Conservation (phyloP, 2,113 vertebrate genomes). For the Nanger granti region DNA sequence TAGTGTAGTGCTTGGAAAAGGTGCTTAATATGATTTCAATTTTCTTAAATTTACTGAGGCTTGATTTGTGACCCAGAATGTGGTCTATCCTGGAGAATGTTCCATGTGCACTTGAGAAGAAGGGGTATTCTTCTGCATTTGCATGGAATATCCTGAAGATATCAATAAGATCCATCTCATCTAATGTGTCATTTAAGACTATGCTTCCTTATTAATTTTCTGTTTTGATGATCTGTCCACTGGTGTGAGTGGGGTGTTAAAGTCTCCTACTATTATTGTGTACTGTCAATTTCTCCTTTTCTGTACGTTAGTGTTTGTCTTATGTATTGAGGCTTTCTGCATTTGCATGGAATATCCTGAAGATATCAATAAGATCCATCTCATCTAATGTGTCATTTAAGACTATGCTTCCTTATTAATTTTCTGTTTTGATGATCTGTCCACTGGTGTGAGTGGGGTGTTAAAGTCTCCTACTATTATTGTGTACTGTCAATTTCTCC, state of each 20-base stretch:
- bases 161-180: neutral
- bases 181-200: neutral
- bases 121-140: neutral
- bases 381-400: neutral
- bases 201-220: neutral
- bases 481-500: neutral
- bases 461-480: neutral
- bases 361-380: neutral
- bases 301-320: neutral
- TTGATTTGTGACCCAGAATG: neutral
- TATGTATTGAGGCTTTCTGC: neutral
- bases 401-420: neutral
- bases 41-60: neutral
- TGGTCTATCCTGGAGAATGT: neutral
- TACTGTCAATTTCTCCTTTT: neutral
- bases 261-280: neutral
- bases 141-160: neutral
- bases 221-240: neutral
- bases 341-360: no score
- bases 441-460: neutral
- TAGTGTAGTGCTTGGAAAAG: accelerated
- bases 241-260: neutral
- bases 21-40: neutral
- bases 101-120: neutral
- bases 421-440: neutral